Evolutionary conservation across 30 jellyfish, hydroid and myxozoan species (phyloP), one percentile per base, ranked within the genome.

Genomic region (Pelagia noctiluca): DNA sequence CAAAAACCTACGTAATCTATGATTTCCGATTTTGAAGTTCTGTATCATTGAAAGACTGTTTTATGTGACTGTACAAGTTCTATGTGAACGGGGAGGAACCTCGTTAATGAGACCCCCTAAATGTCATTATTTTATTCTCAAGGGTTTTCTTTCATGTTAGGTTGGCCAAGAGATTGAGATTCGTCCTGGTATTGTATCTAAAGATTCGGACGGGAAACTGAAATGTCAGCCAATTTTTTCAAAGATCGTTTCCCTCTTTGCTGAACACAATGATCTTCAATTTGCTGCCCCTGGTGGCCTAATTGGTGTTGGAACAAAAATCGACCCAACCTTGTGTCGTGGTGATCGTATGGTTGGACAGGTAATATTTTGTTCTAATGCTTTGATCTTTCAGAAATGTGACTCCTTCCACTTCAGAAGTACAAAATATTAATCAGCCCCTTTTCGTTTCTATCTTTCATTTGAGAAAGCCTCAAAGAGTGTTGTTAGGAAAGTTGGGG

Each of bases 261-360:
- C 99, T 8, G 99, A 95, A 78, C 99, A 95, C 53, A 95, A 95
- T 89, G 97, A 89, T 86, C 76, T 95, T 19, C 97, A 95, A 50
- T 95, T 68, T 67, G 99, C 99, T 8, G 97, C 97, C 25, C 99
- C 99, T 19, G 99, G 99, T 0, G 99, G 99, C 22, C 88, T 95
- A 16, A 95, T 95, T 35, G 99, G 99, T 54, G 99, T 95, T 66
- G 99, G 99, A 4, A 95, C 99, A 8, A 89, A 84, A 64, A 90
- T 95, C 63, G 99, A 95, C 64, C 99, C 99, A 4, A 90, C 97
- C 13, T 82, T 95, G n/a, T 95, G 99, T 65, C 89, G 99, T 32
- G 99, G 97, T 1, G 99, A 95, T 71, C 97, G 99, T 42, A 89
- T 95, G 97, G 99, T 95, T 64, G 99, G 99, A 18, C 99, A 95